These are phyloP conservation scores for Balaenoptera acutorostrata DNA, from an alignment of 2,113 vertebrate genomes.

Conservation along the genomic window DNA sequence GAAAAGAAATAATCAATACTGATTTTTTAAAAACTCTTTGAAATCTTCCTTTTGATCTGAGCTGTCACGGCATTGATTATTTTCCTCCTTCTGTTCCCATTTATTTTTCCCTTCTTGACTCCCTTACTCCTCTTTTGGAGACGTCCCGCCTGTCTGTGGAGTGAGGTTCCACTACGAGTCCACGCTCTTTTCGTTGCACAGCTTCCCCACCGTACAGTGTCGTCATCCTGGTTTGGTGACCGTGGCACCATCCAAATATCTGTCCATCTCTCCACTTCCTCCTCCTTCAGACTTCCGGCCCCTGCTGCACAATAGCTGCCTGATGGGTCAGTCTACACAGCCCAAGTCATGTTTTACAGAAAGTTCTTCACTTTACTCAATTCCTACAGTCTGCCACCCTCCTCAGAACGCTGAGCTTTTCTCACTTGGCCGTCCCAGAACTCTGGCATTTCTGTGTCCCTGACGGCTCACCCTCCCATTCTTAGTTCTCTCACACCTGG, in stretches of 20 bases:
- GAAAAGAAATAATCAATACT: neutral
- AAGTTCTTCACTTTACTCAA: neutral
- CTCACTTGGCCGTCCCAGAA: neutral
- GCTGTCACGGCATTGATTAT: neutral
- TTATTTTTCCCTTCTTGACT: neutral
- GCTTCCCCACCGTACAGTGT: neutral
- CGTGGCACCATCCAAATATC: neutral
- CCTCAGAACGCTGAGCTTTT: neutral
- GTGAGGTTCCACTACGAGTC: neutral
- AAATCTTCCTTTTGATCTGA: neutral
- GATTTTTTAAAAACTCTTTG: neutral
- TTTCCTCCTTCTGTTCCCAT: neutral
- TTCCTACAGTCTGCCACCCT: neutral
- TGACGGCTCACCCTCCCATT: neutral
- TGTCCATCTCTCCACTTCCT: neutral
- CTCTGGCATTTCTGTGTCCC: fast-evolving
- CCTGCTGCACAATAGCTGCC: neutral
- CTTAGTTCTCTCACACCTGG: neutral
- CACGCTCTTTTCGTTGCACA: neutral
- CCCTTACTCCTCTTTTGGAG: neutral
- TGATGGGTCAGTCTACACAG: no score
- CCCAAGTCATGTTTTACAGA: neutral
- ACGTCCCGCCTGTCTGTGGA: neutral
- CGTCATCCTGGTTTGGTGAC: neutral
- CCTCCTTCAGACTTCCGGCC: neutral